Evolutionary conservation across 2,797 vertebrate genomes (phyloP), one percentile per base, ranked within the genome.

Genomic region (Hylomyscus alleni): DNA sequence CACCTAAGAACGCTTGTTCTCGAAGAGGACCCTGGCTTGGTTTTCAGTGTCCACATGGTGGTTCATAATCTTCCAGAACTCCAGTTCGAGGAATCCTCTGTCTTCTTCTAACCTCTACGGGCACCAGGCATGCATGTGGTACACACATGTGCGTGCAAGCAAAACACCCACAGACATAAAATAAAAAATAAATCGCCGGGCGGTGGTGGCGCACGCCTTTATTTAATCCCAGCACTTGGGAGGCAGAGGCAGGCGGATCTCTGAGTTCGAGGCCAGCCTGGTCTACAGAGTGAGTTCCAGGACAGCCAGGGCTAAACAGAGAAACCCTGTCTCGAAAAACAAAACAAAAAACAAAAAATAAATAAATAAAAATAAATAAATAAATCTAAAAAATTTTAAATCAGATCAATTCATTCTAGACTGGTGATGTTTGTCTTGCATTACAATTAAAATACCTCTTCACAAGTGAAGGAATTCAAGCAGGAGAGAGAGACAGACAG

Each of bases 371-470:
- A 84, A 60, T 31, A 34, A 34, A 85, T 24, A 54, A 67, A 34
- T 8, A 26, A 86, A 69, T 24, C 34, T 24, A 26, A 67, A 85
- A 67, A 24, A 9, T 3, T 52, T 86, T 9, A 88, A 86, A 83
- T n/a, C 31, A 67, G 20, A 56, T 60, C 29, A 76, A 26, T 44
- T 83, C 24, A 20, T 80, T 96, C 19, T 37, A 83, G 40, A 40
- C 72, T 2, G 69, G 83, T 77, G 47, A 73, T 24, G 3, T 13
- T 3, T n/a, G 22, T 37, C 54, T 83, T 83, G 40, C n/a, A 56
- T 65, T 93, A 40, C 31, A 52, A 69, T 60, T 81, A 91, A 95
- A 90, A 72, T 24, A 11, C 15, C 29, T 37, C 26, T 91, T 91
- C n/a, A 56, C 29, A 84, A 6, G 13, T 80, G 47, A 89, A 15